phyloP scores from a whole-genome alignment of 1,140 invertebrate genomes.

The Helicoverpa armigera region DNA sequence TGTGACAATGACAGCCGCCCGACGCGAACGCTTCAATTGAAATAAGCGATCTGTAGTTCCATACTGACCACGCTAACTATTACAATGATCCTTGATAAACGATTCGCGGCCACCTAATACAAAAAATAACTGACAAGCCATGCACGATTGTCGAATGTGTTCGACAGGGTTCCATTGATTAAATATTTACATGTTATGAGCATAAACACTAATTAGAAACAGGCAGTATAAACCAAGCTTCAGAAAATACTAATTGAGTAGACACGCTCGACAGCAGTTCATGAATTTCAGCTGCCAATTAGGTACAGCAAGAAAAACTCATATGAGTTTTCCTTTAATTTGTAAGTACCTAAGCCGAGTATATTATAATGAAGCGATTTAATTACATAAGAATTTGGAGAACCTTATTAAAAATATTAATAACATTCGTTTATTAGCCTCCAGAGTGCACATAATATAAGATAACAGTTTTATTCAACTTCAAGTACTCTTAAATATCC shows the following conservation, averaged over 20 bases:
- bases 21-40: conserved; percentile 63
- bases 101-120: conserved; percentile 44
- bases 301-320: too few relatives aligned
- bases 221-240: neutral
- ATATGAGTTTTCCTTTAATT: too few relatives aligned
- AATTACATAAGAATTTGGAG: too few relatives aligned
- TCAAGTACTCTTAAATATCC: too few relatives aligned
- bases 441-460: too few relatives aligned
- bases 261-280: neutral
- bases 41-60: conserved; percentile 60
- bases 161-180: conserved; percentile 44
- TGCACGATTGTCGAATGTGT: conserved; percentile 40
- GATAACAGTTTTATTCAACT: too few relatives aligned
- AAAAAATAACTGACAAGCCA: conserved; percentile 49
- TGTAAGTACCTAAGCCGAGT: too few relatives aligned
- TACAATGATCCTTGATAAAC: conserved; percentile 58
- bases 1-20: conserved; percentile 49
- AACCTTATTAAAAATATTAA: too few relatives aligned
- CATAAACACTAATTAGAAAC: conserved; percentile 16
- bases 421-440: too few relatives aligned
- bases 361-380: too few relatives aligned
- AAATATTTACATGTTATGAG: conserved; percentile 23
- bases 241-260: conserved; percentile 15
- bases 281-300: conserved; percentile 12
- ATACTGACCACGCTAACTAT: conserved; percentile 50